phyloP scores from a whole-genome alignment of 2,797 vertebrate species.

The Hapalemur alaotrensis region DNA sequence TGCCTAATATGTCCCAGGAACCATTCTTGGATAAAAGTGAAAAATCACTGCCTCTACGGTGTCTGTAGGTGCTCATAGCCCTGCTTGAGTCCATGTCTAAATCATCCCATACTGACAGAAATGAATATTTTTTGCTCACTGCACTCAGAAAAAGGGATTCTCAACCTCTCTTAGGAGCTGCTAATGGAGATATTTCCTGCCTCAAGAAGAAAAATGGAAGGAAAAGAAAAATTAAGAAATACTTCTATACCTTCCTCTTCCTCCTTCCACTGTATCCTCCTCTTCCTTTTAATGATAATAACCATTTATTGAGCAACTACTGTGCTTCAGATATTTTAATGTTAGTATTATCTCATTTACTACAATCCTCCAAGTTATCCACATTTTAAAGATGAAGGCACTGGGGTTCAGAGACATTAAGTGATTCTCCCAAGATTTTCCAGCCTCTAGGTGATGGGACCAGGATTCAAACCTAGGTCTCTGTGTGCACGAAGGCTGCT shows the following conservation, averaged over 20 bases:
- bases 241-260: not conserved
- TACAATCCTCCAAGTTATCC: not conserved
- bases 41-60: not conserved
- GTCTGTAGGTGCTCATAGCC: not conserved
- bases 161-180: not conserved
- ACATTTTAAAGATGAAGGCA: not conserved
- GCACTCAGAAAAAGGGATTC: not conserved
- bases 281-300: not conserved
- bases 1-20: not conserved
- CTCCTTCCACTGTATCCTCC: not conserved
- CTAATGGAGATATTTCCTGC: not conserved
- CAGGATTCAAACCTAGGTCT: not conserved
- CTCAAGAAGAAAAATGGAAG: not conserved
- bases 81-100: not conserved
- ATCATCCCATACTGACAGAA: not conserved
- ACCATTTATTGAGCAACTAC: not conserved
- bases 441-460: not conserved
- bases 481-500: not conserved
- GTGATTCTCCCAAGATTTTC: not conserved
- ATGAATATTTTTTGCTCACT: not conserved
- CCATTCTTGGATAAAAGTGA: not conserved
- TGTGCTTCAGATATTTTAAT: not conserved
- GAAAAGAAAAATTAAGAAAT: constrained; percentile 16
- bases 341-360: not conserved
- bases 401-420: not conserved